Conservation (phyloP, 2,113 vertebrate species). For the human (Homo sapiens) region GRCh38 chr6:150712001-150712500, state of each 20-base stretch:
- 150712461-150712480: background rate
- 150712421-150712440: background rate
- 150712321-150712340: background rate
- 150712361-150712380: background rate
- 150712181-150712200: accelerated
- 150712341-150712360: background rate
- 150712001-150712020: no score
- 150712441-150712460: background rate
- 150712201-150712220: no score
- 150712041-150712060: background rate
- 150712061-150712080: background rate
- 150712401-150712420: background rate
- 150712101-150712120: background rate
- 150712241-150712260: background rate
- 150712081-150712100: background rate
- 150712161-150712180: background rate
- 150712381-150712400: no score
- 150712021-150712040: background rate
- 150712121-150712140: background rate
- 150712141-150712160: background rate
- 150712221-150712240: background rate
- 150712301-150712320: background rate
- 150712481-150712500: background rate
- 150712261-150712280: background rate
- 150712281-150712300: background rate